phyloP scores from a whole-genome alignment of 2,888 invertebrate genomes.

The Drosophila bunnanda region DNA sequence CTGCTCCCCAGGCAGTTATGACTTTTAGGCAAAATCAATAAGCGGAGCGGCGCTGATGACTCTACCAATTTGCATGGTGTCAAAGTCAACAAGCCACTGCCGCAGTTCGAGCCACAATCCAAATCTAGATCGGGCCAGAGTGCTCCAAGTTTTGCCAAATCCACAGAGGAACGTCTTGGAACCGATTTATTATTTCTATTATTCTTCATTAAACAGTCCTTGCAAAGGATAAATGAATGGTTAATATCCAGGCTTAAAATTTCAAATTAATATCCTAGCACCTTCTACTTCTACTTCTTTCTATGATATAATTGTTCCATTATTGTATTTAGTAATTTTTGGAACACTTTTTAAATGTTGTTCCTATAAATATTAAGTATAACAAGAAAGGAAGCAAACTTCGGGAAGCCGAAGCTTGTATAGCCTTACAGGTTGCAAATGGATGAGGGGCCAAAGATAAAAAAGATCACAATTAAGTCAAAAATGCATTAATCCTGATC shows the following conservation, averaged over 20 bases:
- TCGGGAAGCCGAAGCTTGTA: too few relatives aligned
- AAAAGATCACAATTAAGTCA: too few relatives aligned
- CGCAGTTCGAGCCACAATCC: not conserved
- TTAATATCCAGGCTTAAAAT: not conserved
- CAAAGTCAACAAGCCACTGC: constrained; percentile 37
- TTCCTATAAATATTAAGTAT: not conserved
- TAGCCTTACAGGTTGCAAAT: too few relatives aligned
- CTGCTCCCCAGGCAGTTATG: constrained; percentile 51
- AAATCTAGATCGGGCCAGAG: not conserved
- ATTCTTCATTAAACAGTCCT: not conserved
- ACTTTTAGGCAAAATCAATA: constrained; percentile 61
- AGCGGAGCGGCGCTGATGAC: constrained; percentile 29
- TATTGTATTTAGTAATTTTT: not conserved
- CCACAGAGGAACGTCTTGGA: not conserved
- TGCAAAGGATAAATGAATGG: not conserved
- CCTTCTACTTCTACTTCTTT: too few relatives aligned
- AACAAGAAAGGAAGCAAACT: too few relatives aligned
- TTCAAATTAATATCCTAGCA: not conserved
- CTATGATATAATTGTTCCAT: not conserved
- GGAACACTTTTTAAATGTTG: too few relatives aligned
- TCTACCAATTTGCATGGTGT: constrained; percentile 34
- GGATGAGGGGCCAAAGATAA: too few relatives aligned
- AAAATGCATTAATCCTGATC: too few relatives aligned
- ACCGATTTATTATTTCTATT: not conserved
- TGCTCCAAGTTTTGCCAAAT: not conserved